Conservation (phyloP, 2,113 vertebrate genomes). For the Ammodytes marinus region DNA sequence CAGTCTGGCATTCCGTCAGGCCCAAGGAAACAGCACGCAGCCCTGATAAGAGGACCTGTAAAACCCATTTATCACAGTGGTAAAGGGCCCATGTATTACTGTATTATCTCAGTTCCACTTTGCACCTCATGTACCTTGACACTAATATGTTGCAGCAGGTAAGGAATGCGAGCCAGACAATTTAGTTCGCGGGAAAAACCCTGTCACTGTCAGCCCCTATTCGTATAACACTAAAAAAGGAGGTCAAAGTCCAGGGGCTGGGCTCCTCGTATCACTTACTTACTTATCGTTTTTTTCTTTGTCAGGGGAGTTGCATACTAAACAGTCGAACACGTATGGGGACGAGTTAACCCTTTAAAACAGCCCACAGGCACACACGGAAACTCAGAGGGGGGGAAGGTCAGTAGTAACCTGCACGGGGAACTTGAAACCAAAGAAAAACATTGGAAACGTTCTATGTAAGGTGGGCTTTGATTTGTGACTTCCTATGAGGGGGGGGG, state of each 20-base stretch:
- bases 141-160: conserved; percentile 39
- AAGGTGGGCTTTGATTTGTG: conserved; percentile 2
- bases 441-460: not conserved
- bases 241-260: conserved; percentile 58
- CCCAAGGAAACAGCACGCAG: not conserved
- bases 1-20: too few species aligned
- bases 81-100: not conserved
- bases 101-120: conserved; percentile 38
- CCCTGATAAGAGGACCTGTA: conserved; percentile 46
- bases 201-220: conserved; percentile 15
- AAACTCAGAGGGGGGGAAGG: not conserved
- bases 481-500: not conserved
- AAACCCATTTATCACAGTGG: conserved; percentile 29
- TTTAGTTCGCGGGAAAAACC: conserved; percentile 19
- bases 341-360: conserved; percentile 19
- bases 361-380: too few species aligned
- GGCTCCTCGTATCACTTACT: conserved; percentile 28
- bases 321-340: not conserved
- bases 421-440: not conserved
- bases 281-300: conserved; percentile 7
- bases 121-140: conserved; percentile 61
- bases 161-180: conserved; percentile 7
- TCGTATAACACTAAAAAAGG: conserved; percentile 4
- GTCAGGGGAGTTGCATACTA: not conserved
- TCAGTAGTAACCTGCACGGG: not conserved